Evolutionary conservation across 2,113 vertebrate species (phyloP).

Genomic region (Hippocampus zosterae): DNA sequence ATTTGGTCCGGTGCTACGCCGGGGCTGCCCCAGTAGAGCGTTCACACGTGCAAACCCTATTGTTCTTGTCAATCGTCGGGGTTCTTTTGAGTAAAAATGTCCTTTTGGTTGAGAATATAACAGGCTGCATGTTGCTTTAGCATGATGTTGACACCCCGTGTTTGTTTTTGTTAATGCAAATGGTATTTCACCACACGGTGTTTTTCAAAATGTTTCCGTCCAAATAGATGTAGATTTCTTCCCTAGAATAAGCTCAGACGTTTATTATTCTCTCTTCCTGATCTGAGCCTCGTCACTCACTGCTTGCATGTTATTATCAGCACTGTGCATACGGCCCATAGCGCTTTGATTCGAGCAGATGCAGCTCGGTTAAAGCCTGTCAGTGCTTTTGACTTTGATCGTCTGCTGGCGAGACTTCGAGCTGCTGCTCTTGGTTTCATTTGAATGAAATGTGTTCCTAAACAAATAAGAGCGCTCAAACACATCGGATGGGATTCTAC

Average conservation of each 20-base stretch:
- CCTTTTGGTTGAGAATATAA: background rate
- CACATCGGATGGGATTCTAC: constrained; percentile 29
- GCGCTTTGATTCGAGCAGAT: constrained; percentile 6
- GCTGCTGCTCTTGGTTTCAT: constrained; percentile 1
- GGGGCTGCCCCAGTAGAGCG: too few relatives aligned
- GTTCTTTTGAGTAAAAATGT: too few relatives aligned
- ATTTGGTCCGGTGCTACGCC: too few relatives aligned
- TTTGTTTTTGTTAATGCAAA: background rate
- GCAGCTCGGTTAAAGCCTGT: background rate
- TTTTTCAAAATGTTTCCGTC: background rate
- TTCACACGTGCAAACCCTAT: too few relatives aligned
- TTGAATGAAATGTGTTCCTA: background rate
- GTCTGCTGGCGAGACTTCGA: background rate
- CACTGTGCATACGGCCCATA: background rate
- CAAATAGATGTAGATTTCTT: too few relatives aligned
- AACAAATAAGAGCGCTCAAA: constrained; percentile 6
- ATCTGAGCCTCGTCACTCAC: background rate
- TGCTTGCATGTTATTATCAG: background rate
- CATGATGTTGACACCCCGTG: background rate
- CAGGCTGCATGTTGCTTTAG: background rate
- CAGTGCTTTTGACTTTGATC: constrained; percentile 9
- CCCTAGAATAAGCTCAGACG: background rate
- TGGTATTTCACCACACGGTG: background rate
- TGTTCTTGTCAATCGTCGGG: too few relatives aligned
- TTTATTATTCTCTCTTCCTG: background rate